Percentiles rank a stretch among this genome's conserved stretches.
phyloP scores from a whole-genome alignment of 2,888 invertebrate species.

The Crioceris asparagi region DNA sequence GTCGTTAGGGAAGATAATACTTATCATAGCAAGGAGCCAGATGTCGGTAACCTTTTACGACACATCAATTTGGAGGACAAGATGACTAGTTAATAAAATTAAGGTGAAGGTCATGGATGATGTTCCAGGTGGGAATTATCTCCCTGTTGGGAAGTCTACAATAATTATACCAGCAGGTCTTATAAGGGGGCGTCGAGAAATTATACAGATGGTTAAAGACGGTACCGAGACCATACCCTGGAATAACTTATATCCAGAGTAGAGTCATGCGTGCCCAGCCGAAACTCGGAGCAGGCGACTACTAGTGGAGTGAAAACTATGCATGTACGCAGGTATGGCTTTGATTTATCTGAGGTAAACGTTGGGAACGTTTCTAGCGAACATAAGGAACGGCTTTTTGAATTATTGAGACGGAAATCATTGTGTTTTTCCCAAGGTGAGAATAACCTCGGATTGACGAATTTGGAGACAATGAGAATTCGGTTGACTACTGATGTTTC shows the following conservation, averaged over 20 bases:
- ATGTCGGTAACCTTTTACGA: neutral
- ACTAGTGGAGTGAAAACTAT: neutral
- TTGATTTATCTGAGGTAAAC: no score
- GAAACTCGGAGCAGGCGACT: neutral
- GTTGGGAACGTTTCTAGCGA: no score
- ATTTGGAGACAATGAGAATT: constrained; percentile 9
- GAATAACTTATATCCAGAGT: neutral
- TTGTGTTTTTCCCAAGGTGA: no score
- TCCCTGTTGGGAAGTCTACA: no score
- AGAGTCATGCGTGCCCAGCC: neutral
- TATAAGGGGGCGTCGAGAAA: neutral
- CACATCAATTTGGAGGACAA: neutral
- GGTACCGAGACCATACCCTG: neutral
- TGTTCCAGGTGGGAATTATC: neutral
- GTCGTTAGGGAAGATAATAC: neutral
- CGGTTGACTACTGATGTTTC: constrained; percentile 7
- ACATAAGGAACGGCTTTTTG: no score
- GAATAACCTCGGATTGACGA: constrained; percentile 9
- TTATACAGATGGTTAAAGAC: neutral
- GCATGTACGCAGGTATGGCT: no score
- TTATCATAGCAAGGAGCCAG: neutral
- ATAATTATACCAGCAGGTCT: neutral
- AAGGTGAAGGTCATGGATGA: neutral
- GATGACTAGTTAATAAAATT: no score
- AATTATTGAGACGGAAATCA: no score